Base-by-base conservation (phyloP, 2,797 vertebrate species). In the Leuciscus waleckii region DNA sequence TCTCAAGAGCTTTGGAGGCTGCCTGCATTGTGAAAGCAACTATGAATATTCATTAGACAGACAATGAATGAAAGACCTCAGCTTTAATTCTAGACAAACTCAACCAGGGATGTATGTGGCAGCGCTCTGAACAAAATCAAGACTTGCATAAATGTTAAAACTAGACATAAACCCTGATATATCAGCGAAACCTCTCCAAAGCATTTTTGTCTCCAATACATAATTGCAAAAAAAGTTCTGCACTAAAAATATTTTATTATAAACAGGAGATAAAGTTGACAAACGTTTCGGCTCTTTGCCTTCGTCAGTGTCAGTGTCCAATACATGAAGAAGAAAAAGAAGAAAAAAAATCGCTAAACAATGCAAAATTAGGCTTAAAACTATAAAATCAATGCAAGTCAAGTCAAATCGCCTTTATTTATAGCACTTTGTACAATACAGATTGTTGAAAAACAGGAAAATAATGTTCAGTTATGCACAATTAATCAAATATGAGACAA, bases 1-100 rank as follows among this genome's bases (percentile, higher is more conserved):
- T 88, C 86, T 93, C 85, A 90, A 94, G 93, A 93, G 92, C 83
- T 87, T 87, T 86, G 65, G 84, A 82, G 71, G 82, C 86, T 86
- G 81, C 54, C 80, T 71, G 82, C 56, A 87, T 87, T 89, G 86
- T 88, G 82, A 69, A 21, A 83, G 43, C 56, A 8, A 23, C 19
- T 70, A 85, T 90, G 81, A 84, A 90, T 90, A 90, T 90, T 90
- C 90, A 89, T 89, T 75, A 88, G 87, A 43, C 65, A 69, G 63
- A 85, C 83, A 68, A 61, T 85, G 82, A 83, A 88, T 81, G 82
- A 83, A 79, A 87, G 46, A 74, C 80, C 82, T 80, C 58, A 56
- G 56, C 81, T 75, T 69, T 86, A 80, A 84, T 85, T 87, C 80
- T 51, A 79, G 73, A 82, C 84, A 70, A 82, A 37, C 85, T 71